Conservation (phyloP, 2,888 invertebrate species). For the Epinotia ramella region DNA sequence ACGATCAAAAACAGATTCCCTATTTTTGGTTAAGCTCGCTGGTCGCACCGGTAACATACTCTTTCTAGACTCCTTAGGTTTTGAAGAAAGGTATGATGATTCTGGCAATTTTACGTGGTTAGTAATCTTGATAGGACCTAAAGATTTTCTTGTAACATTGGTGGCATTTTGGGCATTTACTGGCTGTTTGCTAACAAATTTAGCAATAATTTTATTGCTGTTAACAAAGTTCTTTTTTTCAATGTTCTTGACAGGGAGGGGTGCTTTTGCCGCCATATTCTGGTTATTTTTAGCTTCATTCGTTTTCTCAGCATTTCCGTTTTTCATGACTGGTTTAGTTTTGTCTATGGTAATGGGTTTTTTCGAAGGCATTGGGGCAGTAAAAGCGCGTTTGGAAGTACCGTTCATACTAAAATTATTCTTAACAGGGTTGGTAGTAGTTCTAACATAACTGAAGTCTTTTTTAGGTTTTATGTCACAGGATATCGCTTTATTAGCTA, state of each 20-base stretch:
- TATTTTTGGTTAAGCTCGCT: constrained; percentile 45
- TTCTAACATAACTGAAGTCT: constrained; percentile 47
- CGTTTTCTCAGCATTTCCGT: background rate
- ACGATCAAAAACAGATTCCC: constrained; percentile 73
- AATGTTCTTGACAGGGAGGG: background rate
- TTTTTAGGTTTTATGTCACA: constrained; percentile 49
- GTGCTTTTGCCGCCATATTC: background rate
- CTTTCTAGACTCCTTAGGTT: constrained; percentile 48
- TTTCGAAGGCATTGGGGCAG: constrained; percentile 51
- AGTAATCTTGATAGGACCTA: constrained; percentile 14
- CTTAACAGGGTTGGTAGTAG: constrained; percentile 42
- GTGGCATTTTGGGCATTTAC: constrained; percentile 4
- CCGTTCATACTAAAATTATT: constrained; percentile 56
- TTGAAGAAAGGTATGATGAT: constrained; percentile 44
- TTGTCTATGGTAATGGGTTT: constrained; percentile 26
- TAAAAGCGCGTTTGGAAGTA: constrained; percentile 54
- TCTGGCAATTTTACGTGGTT: constrained; percentile 32
- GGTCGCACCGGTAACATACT: constrained; percentile 52
- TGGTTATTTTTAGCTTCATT: background rate
- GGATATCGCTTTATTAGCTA: constrained; percentile 16
- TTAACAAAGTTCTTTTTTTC: constrained; percentile 20
- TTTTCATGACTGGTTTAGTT: constrained; percentile 1
- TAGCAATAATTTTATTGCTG: constrained; percentile 29
- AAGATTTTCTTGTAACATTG: constrained; percentile 18
- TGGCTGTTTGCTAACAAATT: constrained; percentile 10